A percentile compares a stretch with the other conserved stretches of the same genome.
Conservation (phyloP, 2,113 vertebrate genomes). For the Anguilla rostrata region DNA sequence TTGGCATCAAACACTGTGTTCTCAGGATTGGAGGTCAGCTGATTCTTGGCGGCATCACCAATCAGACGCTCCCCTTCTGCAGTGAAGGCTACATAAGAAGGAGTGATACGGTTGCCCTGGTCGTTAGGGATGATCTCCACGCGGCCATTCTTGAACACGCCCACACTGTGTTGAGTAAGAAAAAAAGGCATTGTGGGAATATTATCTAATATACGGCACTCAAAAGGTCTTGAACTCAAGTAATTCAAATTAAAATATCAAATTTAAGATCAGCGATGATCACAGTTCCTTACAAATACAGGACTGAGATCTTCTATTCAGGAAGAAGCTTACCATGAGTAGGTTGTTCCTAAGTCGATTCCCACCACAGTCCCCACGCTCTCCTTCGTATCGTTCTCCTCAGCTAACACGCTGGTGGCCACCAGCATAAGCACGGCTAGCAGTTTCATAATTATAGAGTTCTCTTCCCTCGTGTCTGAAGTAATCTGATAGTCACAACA, state of each 20-base stretch:
- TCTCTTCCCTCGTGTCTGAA: slow-evolving; percentile 29
- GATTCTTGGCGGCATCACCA: slow-evolving; percentile 96
- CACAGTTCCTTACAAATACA: no score
- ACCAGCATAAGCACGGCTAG: slow-evolving; percentile 63
- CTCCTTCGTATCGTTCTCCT: slow-evolving; percentile 89
- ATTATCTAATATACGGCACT: no score
- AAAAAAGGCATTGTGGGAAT: neutral
- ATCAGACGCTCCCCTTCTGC: slow-evolving; percentile 91
- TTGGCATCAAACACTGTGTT: slow-evolving; percentile 97
- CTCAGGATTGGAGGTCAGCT: slow-evolving; percentile 95
- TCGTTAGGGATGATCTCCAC: slow-evolving; percentile 98
- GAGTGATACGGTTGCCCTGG: slow-evolving; percentile 96
- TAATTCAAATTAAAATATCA: no score
- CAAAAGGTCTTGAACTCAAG: neutral
- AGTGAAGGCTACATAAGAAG: slow-evolving; percentile 96
- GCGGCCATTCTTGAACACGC: slow-evolving; percentile 94
- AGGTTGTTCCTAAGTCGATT: slow-evolving; percentile 94
- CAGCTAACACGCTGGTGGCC: slow-evolving; percentile 67
- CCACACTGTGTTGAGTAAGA: slow-evolving; percentile 71
- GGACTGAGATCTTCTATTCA: slow-evolving; percentile 27
- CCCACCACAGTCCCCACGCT: slow-evolving; percentile 90
- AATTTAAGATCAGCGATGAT: no score
- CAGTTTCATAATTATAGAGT: slow-evolving; percentile 60
- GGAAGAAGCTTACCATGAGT: slow-evolving; percentile 80
- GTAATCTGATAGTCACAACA: slow-evolving; percentile 25